phyloP scores from a whole-genome alignment of 2,797 vertebrate species.

The Gorsachius magnificus region DNA sequence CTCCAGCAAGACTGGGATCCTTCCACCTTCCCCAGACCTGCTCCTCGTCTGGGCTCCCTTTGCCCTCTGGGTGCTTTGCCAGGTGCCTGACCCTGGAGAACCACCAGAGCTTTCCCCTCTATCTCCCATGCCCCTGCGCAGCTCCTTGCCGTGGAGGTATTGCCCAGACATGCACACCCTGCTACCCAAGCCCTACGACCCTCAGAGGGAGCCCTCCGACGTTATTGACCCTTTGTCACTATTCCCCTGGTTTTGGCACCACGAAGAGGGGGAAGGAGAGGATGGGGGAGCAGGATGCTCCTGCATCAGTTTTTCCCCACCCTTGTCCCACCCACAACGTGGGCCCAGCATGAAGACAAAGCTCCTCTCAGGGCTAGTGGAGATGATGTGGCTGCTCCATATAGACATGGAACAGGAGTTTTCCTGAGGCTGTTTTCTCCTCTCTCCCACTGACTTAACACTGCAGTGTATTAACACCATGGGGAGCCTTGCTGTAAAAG shows the following conservation, averaged over 20 bases:
- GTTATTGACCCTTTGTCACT: not conserved
- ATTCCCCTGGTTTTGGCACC: not conserved
- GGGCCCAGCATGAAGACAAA: not conserved
- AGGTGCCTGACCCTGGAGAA: not conserved
- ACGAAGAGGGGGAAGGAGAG: not conserved
- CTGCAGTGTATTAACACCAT: not conserved
- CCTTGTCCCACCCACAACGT: fast-evolving
- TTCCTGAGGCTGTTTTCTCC: not conserved
- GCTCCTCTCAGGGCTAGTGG: not conserved
- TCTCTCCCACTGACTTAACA: not conserved
- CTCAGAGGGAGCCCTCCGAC: not conserved
- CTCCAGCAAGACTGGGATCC: not conserved
- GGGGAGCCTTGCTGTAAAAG: not conserved
- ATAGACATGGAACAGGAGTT: not conserved
- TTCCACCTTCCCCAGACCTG: not conserved
- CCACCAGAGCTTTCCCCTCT: not conserved
- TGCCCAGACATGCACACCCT: fast-evolving
- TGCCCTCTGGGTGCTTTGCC: not conserved
- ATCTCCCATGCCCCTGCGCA: not conserved
- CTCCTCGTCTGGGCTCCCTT: not conserved
- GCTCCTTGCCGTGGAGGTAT: not conserved
- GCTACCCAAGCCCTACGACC: not conserved
- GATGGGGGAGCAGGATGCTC: not conserved
- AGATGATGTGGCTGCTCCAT: not conserved
- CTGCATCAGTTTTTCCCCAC: not conserved